These are phyloP conservation scores for Iselma pallidipennis DNA, from an alignment of 2,888 invertebrate genomes.

Conservation along the genomic window DNA sequence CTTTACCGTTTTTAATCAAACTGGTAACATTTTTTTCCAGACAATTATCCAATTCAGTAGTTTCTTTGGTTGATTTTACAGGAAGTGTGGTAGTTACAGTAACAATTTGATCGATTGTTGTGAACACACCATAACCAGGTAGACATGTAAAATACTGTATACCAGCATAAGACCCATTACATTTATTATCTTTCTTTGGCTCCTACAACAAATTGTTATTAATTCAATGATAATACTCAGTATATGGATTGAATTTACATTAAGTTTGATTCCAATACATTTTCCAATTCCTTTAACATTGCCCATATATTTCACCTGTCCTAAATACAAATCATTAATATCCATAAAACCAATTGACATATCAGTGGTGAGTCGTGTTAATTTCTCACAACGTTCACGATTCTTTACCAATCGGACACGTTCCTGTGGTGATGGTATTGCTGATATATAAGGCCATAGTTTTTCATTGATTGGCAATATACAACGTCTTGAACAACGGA, in stretches of 20 bases:
- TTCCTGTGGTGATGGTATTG: constrained; percentile 59
- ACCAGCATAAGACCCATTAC: constrained; percentile 51
- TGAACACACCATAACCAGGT: constrained; percentile 52
- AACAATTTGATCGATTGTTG: constrained; percentile 51
- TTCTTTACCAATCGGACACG: constrained; percentile 58
- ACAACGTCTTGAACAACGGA: constrained; percentile 41
- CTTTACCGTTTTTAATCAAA: constrained; percentile 29
- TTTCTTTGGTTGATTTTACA: constrained; percentile 16
- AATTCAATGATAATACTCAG: constrained; percentile 2
- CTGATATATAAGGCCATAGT: constrained; percentile 60
- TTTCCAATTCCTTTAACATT: constrained; percentile 60
- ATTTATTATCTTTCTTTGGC: constrained; percentile 51
- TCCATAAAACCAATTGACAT: constrained; percentile 53
- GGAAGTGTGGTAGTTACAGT: constrained; percentile 13
- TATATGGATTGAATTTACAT: constrained; percentile 51
- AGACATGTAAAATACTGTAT: constrained; percentile 51
- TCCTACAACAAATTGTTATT: constrained; percentile 29
- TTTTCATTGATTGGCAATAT: constrained; percentile 47
- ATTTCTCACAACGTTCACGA: constrained; percentile 54
- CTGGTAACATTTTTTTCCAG: constrained; percentile 38
- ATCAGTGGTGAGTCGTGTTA: constrained; percentile 51
- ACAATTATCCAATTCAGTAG: constrained; percentile 34
- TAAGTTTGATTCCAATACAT: constrained; percentile 62
- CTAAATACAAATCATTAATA: constrained; percentile 45
- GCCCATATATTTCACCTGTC: constrained; percentile 61